A percentile compares a stretch with the other conserved stretches of the same genome.
Conservation (phyloP, 2,888 invertebrate species). For the Dasysyrphus albostriatus region DNA sequence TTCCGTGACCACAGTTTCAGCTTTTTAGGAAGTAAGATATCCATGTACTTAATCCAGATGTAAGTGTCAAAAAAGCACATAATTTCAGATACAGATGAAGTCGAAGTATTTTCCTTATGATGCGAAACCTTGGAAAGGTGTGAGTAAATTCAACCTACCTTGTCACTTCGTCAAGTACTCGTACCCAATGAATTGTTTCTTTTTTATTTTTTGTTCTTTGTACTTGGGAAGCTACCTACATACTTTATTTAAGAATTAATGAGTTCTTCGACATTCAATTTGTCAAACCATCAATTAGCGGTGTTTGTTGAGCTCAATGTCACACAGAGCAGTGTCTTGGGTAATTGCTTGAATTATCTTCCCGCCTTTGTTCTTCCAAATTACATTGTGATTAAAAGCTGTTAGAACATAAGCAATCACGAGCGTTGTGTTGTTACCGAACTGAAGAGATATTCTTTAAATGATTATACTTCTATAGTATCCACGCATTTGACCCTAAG, state of each 20-base stretch:
- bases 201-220: neutral
- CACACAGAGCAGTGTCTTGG: slow-evolving; percentile 1
- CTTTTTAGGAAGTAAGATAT: too few relatives aligned
- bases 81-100: too few relatives aligned
- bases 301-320: slow-evolving; percentile 50
- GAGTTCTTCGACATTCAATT: slow-evolving; percentile 63
- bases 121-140: slow-evolving; percentile 39
- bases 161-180: slow-evolving; percentile 31
- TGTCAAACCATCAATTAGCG: slow-evolving; percentile 69
- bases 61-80: too few relatives aligned
- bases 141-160: slow-evolving; percentile 31
- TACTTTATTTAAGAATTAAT: slow-evolving; percentile 41
- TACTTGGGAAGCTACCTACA: neutral
- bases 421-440: slow-evolving; percentile 3
- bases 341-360: slow-evolving; percentile 63
- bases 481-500: slow-evolving; percentile 73
- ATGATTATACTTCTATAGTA: slow-evolving; percentile 3
- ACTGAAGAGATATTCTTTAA: slow-evolving; percentile 43
- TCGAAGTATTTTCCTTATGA: neutral
- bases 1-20: too few relatives aligned
- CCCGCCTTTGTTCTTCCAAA: slow-evolving; percentile 65
- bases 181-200: slow-evolving; percentile 41
- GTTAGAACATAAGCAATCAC: slow-evolving; percentile 53
- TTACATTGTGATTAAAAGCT: slow-evolving; percentile 39
- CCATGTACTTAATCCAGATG: too few relatives aligned